These are phyloP conservation scores for Pyrrhosoma nymphula DNA, from an alignment of 2,888 invertebrate species.

Conservation along the genomic window DNA sequence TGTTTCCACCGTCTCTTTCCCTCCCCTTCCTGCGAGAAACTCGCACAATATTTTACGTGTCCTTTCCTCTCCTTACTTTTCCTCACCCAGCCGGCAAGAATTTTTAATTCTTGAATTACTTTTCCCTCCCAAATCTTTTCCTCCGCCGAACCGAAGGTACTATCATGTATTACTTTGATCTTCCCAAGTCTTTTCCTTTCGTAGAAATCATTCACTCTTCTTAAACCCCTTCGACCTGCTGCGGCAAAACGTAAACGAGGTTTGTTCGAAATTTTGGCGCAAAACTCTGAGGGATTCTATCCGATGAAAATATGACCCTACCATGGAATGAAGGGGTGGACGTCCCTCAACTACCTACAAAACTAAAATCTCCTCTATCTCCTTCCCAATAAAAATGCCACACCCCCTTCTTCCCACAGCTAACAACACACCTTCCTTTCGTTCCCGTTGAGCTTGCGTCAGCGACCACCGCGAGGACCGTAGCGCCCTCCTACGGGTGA, in stretches of 20 bases:
- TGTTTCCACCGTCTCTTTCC: slow-evolving; percentile 44
- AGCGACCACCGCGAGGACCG: neutral
- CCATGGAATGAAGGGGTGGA: too few relatives aligned
- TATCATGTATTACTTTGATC: too few relatives aligned
- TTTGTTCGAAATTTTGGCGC: too few relatives aligned
- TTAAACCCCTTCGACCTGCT: too few relatives aligned
- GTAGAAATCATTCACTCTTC: too few relatives aligned
- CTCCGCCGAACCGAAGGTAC: too few relatives aligned
- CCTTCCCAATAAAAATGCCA: neutral
- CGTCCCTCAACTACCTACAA: too few relatives aligned
- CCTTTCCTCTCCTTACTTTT: slow-evolving; percentile 71
- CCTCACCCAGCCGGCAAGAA: slow-evolving; percentile 62
- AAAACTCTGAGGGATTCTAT: too few relatives aligned
- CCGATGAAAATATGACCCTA: too few relatives aligned
- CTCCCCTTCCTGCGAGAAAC: slow-evolving; percentile 67
- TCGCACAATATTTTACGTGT: neutral
- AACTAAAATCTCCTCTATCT: too few relatives aligned
- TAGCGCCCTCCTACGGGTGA: neutral
- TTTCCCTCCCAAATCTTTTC: neutral
- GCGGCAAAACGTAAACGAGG: too few relatives aligned
- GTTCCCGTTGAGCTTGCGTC: neutral
- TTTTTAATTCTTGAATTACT: neutral
- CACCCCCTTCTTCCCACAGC: slow-evolving; percentile 75
- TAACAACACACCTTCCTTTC: slow-evolving; percentile 62
- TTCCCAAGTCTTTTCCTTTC: too few relatives aligned